Evolutionary conservation across 1,140 invertebrate species (phyloP), one percentile per base, ranked within the genome.

Genomic region (Patella vulgata): DNA sequence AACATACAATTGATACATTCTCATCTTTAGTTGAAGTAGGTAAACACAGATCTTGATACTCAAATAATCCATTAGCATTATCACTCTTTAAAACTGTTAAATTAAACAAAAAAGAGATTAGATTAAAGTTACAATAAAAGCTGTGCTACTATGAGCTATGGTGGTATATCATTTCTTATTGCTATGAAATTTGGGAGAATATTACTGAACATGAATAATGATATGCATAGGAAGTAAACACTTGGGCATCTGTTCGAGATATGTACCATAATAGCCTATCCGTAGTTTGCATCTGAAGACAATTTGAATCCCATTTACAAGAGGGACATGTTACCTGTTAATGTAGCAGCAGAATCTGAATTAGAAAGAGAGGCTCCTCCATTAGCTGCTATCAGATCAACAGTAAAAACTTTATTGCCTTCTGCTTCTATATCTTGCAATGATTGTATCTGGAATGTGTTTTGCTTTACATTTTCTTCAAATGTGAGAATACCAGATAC

Each of bases 51-150:
- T 61, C 62, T n/a, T 55, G 42, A 52, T 82, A 79, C 23, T 75
- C 73, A 64, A 82, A 83, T 62, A 81, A 47, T 17, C 82, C 82
- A 73, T 82, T 82, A 19, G 82, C 80, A 74, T 79, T 79, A 73
- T 83, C 82, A 74, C 82, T 83, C 63, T 83, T 83, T 62, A 81
- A 50, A 50, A 83, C 82, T 83, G 66, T 31, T 73, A 72, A 53
- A 59, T 8, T 8, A 36, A 36, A 36, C 60, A 70, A 28, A 52
- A 48, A 52, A 52, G 31, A 52, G 19, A 56, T 36, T n/a, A n/a
- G 31, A n/a, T 40, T 21, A 12, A 1, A 50, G 21, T 39, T 33
- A n/a, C n/a, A n/a, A n/a, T n/a, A n/a, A n/a, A n/a, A n/a, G n/a
- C n/a, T n/a, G n/a, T n/a, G n/a, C n/a, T n/a, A n/a, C n/a, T n/a